Evolutionary conservation across 1,140 invertebrate species (phyloP), one percentile per base, ranked within the genome.

Genomic region (Meloidogyne floridensis): DNA sequence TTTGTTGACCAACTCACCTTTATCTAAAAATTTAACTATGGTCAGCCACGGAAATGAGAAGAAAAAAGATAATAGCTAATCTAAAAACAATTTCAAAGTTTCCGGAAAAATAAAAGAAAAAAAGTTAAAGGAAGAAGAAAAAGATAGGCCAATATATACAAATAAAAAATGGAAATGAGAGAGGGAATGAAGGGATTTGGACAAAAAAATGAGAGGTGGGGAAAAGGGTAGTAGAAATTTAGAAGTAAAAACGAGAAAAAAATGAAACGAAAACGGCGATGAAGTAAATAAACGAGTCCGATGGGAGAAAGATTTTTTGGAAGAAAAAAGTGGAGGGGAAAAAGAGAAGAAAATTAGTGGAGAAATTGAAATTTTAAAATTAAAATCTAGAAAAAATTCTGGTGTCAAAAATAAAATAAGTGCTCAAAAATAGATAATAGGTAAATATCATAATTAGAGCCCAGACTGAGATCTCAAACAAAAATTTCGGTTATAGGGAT

Each of bases 231-330:
- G 43, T 11, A 13, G 11, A 77, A 77, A 56, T 56, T 53, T 43
- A 69, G 75, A 59, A 77, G 73, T 4, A 32, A 9, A 75, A 75
- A 75, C 3, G n/a, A 32, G 32, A 32, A 15, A n/a, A 42, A 77
- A 43, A 7, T 56, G 9, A 43, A 54, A 43, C 56, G 77, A 51
- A 72, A 79, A 79, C 20, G 54, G 77, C 43, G n/a, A 10, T 69
- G 65, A 32, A 53, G 77, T 20, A 56, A 51, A 79, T 32, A 72
- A 51, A 70, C 47, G 77, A 79, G 65, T 79, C 53, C 65, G 3
- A 13, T 53, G 18, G 74, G 74, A 75, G 59, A 59, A 75, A 11
- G 56, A 75, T 18, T 32, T 47, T 20, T 7, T n/a, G 20, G 42
- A 10, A 20, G 32, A 75, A 4, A 43, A 75, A 32, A 32, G 32